A percentile compares a stretch with the other conserved stretches of the same genome.
Conservation (phyloP, 2,888 invertebrate species). For the Hyalella azteca region DNA sequence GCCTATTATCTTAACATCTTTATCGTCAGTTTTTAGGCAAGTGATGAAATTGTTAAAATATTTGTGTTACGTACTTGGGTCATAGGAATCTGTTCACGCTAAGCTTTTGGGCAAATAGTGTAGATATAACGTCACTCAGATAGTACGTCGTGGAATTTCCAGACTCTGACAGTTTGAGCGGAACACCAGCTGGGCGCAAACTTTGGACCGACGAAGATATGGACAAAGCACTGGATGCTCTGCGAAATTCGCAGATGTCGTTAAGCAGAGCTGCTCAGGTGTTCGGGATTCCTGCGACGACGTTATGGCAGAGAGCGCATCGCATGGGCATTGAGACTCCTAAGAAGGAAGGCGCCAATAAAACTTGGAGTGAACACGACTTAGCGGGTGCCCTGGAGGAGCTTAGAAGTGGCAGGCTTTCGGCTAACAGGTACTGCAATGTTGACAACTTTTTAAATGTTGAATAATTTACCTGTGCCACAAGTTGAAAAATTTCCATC, state of each 20-base stretch:
- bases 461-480: too few relatives aligned
- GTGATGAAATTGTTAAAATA: too few relatives aligned
- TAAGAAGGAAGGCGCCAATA: slow-evolving; percentile 85
- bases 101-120: too few relatives aligned
- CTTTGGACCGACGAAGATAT: slow-evolving; percentile 85
- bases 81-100: too few relatives aligned
- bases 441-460: too few relatives aligned
- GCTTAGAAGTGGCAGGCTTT: slow-evolving; percentile 74
- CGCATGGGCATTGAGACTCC: slow-evolving; percentile 84
- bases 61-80: too few relatives aligned
- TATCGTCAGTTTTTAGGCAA: too few relatives aligned
- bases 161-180: slow-evolving; percentile 55
- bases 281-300: slow-evolving; percentile 88
- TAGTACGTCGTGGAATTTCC: too few relatives aligned
- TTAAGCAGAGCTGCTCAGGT: slow-evolving; percentile 84
- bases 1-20: too few relatives aligned
- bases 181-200: slow-evolving; percentile 57
- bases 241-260: slow-evolving; percentile 86
- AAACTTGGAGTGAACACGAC: slow-evolving; percentile 87
- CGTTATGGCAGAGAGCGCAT: slow-evolving; percentile 89
- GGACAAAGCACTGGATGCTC: slow-evolving; percentile 84
- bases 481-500: too few relatives aligned
- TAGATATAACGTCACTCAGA: too few relatives aligned
- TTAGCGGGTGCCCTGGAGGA: slow-evolving; percentile 82
- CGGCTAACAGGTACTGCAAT: slow-evolving; percentile 56